Evolutionary conservation across 2,797 vertebrate species (phyloP).

Genomic region (Gymnodraco acuticeps): DNA sequence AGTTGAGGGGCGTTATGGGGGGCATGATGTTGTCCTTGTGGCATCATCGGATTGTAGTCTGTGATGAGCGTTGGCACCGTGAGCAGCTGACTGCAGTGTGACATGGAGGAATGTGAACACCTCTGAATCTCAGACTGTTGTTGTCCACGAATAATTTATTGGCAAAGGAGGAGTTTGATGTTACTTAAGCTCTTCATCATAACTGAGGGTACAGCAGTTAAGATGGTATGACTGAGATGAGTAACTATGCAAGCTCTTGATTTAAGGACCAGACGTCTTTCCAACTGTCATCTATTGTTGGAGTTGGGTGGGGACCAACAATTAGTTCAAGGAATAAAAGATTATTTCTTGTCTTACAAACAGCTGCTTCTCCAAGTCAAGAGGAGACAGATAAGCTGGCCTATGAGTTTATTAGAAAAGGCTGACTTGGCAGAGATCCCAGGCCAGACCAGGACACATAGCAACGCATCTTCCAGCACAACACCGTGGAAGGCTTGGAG

Average conservation of each 20-base stretch:
- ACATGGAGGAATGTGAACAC: background rate
- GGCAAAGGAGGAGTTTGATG: background rate
- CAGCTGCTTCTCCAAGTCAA: slow-evolving; percentile 10
- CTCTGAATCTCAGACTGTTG: background rate
- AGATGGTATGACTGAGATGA: background rate
- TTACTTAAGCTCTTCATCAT: background rate
- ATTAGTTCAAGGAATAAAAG: background rate
- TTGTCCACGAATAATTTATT: background rate
- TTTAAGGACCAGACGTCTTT: background rate
- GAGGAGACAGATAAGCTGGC: background rate
- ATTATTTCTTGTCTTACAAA: slow-evolving; percentile 14
- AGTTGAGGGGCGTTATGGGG: slow-evolving; percentile 59
- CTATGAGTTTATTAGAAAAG: background rate
- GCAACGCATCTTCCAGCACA: background rate
- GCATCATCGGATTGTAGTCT: slow-evolving; percentile 28
- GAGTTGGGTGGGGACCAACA: slow-evolving; percentile 6
- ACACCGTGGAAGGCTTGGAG: background rate
- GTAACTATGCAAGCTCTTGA: slow-evolving; percentile 1
- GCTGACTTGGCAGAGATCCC: slow-evolving; percentile 1
- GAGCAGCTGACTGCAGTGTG: slow-evolving; percentile 29
- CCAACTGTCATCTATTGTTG: slow-evolving; percentile 6
- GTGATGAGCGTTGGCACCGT: slow-evolving; percentile 24
- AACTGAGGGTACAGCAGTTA: background rate
- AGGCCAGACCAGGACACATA: slow-evolving; percentile 6
- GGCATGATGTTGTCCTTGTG: slow-evolving; percentile 54